Evolutionary conservation across 1,140 invertebrate species (phyloP), one percentile per base, ranked within the genome.

Genomic region (Alviniconcha marisindica): DNA sequence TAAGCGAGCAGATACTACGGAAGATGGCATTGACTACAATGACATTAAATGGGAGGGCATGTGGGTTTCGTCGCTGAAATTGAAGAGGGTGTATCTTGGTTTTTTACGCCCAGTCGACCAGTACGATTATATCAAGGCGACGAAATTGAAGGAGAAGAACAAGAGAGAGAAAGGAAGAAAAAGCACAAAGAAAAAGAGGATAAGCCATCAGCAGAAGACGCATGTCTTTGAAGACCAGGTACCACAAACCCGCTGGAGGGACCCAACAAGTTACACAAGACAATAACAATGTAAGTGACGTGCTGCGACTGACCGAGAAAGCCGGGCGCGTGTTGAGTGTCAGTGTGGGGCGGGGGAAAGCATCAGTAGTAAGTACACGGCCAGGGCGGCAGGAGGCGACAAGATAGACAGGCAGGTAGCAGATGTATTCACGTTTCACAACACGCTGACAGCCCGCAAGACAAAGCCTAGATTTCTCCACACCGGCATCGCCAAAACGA

Each of bases 401-500:
- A 28, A 28, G 36, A 71, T 5, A 42, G 1, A 28, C 14, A 40
- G 36, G 36, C 10, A 38, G 33, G 69, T 40, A 42, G 69, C 69
- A 42, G 69, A 71, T 40, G 69, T 71, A 71, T 38, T 18, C 69
- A 42, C 36, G 69, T 71, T 71, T 71, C 69, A 76, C 73, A 76
- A 31, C 24, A 12, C 42, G 0, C 73, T 51, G 73, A 48, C 73
- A 76, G 73, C 73, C 40, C 42, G 7, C 42, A 48, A 76, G 73
- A 5, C 73, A 28, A 54, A 31, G 73, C 44, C 40, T 51, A 54
- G 73, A 76, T 76, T 76, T 76, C 73, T 33, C 33, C 73, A 48
- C 73, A 33, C 73, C 42, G 5, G 2, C 42, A 28, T 21, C 42
- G 73, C 33, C 73, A 76, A 76, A 76, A 76, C 73, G 73, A 21